Conservation (phyloP, 1,140 invertebrate species). For the Drosophila melanogaster region DNA sequence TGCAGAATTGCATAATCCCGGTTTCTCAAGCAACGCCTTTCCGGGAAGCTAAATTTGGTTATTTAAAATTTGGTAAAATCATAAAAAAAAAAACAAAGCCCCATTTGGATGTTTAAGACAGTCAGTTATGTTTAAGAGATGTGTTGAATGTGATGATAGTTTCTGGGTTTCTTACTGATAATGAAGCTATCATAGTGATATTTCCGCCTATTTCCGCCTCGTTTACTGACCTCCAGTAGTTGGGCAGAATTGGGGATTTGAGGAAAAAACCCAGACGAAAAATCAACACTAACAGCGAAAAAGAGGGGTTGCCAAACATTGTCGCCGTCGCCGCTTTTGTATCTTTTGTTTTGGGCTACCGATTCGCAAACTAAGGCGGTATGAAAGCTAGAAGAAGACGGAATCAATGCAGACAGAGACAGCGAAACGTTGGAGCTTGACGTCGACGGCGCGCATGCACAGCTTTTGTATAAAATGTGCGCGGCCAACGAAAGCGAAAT, state of each 20-base stretch:
- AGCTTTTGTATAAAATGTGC: conserved; percentile 75
- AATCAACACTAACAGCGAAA: conserved; percentile 12
- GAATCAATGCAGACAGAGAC: conserved; percentile 10
- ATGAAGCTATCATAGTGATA: conserved; percentile 11
- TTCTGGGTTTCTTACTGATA: background rate
- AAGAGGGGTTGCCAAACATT: conserved; percentile 58
- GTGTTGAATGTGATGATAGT: conserved; percentile 1
- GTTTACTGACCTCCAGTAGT: conserved; percentile 53
- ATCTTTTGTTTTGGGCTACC: conserved; percentile 73
- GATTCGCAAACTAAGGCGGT: conserved; percentile 53
- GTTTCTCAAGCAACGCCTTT: conserved; percentile 62
- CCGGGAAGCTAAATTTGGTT: conserved; percentile 59
- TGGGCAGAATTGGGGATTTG: conserved; percentile 54
- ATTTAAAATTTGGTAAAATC: conserved; percentile 53
- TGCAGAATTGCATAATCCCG: conserved; percentile 68
- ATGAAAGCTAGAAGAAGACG: conserved; percentile 7
- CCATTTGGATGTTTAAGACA: conserved; percentile 50
- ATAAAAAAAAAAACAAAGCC: conserved; percentile 35
- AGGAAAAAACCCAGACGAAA: conserved; percentile 31
- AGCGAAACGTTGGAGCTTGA: conserved; percentile 30
- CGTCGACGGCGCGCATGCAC: conserved; percentile 59
- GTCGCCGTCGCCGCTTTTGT: conserved; percentile 31
- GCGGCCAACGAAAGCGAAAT: conserved; percentile 74
- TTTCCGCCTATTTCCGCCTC: conserved; percentile 48
- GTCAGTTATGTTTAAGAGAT: conserved; percentile 2